Evolutionary conservation across 2,113 vertebrate species (phyloP).

Genomic region (Isurus oxyrinchus): DNA sequence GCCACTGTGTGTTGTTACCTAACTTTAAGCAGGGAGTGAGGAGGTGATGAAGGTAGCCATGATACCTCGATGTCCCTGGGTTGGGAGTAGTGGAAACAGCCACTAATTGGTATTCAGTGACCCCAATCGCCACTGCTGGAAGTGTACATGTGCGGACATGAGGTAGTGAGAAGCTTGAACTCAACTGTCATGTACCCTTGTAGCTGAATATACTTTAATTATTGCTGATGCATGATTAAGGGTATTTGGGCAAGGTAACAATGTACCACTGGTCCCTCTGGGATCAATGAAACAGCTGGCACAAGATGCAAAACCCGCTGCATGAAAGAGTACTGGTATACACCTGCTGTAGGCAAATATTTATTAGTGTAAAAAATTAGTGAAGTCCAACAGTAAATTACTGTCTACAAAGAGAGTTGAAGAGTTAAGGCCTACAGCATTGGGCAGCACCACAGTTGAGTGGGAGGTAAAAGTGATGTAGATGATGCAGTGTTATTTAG

Average conservation of each 20-base stretch:
- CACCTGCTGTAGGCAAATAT: background rate
- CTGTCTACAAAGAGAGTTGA: background rate
- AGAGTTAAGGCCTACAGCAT: background rate
- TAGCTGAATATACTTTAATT: background rate
- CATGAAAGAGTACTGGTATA: background rate
- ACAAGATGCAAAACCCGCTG: background rate
- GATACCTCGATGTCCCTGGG: background rate
- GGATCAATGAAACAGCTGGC: background rate
- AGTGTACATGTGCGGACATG: background rate
- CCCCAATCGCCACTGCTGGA: background rate
- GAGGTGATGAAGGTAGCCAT: background rate
- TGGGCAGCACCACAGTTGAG: background rate
- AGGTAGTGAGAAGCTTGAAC: background rate
- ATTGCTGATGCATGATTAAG: background rate
- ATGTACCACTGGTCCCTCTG: background rate
- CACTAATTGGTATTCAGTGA: background rate
- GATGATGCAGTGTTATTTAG: background rate
- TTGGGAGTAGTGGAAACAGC: background rate
- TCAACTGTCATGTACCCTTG: background rate
- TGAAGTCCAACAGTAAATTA: background rate
- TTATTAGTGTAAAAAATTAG: background rate
- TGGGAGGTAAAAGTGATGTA: background rate
- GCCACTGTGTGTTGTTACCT: background rate
- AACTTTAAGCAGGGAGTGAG: background rate
- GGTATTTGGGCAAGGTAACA: no score